Evolutionary conservation across 2,797 vertebrate species (phyloP), one percentile per base, ranked within the genome.

Genomic region (Artibeus jamaicensis): DNA sequence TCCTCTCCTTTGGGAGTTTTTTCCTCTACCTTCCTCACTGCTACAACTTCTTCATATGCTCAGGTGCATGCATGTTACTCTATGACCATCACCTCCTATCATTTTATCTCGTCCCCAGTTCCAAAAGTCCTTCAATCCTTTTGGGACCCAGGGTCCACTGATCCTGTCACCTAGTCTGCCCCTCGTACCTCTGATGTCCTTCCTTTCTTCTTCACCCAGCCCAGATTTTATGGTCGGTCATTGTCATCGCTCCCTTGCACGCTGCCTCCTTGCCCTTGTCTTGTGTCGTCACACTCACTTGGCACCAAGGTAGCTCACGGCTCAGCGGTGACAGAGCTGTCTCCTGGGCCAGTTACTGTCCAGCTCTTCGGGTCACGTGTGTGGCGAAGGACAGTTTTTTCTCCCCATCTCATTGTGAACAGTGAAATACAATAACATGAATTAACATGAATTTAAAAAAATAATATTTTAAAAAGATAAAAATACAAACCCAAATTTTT

Each of bases 401-500:
- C 14, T 50, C 29, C 15, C n/a, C 32, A 10, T 19, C 42, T 46
- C 16, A 39, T 37, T 26, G 21, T 71, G 57, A 55, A 57, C 29
- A 77, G 26, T 48, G 77, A 67, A 84, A 50, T 71, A 29, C 24
- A 82, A 26, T 71, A 37, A 81, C 62, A 9, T 76, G 32, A 83
- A 53, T 8, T 44, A 10, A 44, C 62, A 9, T 76, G 32, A 83
- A 53, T 8, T 44, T 1, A 6, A 39, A 57, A 86, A 96, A 90
- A n/a, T 14, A 9, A 76, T 39, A 74, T 39, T 84, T 84, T 84
- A 88, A 71, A 78, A 78, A 88, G 32, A 22, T 32, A 50, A 67
- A 83, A 77, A n/a, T 81, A 24, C 2, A 94, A 71, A 39, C 24
- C 34, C 24, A n/a, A 48, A 44, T 84, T 86, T 93, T 57, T 44